These are phyloP conservation scores for Phenganax subtilis DNA, from an alignment of 92 coral and sea anemone species.

Conservation along the genomic window DNA sequence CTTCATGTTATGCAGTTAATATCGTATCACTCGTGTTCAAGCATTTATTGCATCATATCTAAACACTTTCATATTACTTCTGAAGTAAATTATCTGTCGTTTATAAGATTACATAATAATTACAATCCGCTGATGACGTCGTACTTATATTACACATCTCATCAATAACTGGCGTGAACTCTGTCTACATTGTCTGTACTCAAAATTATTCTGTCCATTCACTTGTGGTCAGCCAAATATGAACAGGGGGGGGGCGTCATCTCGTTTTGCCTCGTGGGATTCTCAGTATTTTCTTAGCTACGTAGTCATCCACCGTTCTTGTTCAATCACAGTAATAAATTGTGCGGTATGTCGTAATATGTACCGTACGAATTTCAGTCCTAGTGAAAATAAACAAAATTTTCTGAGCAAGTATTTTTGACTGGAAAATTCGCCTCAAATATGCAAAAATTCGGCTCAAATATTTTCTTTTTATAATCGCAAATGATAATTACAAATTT, in stretches of 20 bases:
- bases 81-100: neutral
- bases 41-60: neutral
- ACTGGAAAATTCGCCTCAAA: neutral
- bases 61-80: neutral
- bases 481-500: neutral
- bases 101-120: neutral
- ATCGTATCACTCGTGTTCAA: too few relatives aligned
- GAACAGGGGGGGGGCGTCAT: neutral
- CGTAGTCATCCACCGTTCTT: neutral
- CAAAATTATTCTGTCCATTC: neutral
- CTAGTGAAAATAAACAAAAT: neutral
- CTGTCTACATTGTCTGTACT: neutral
- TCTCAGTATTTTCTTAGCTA: neutral
- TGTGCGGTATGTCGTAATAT: constrained; percentile 30
- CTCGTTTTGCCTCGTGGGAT: neutral
- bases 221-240: neutral
- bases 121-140: neutral
- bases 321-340: constrained; percentile 31
- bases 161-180: constrained; percentile 6
- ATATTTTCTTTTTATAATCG: too few relatives aligned
- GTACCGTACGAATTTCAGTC: constrained; percentile 32
- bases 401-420: neutral
- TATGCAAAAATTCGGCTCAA: too few relatives aligned
- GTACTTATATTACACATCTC: constrained; percentile 23
- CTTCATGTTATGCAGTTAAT: too few relatives aligned